Percentiles rank a stretch among this genome's conserved stretches.
phyloP scores from a whole-genome alignment of 2,113 vertebrate genomes.

The Thomomys bottae region DNA sequence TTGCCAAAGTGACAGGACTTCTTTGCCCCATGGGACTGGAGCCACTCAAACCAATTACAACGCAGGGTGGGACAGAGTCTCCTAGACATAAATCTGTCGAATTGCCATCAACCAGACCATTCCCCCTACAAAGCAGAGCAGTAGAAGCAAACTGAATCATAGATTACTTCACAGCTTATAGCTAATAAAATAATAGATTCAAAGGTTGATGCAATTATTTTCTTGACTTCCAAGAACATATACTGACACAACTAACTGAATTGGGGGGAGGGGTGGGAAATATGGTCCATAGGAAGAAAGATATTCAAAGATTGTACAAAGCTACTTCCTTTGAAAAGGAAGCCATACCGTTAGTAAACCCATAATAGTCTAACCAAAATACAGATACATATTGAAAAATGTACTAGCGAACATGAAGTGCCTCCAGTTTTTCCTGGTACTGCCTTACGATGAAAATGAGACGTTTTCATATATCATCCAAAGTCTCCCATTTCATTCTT shows the following conservation, averaged over 20 bases:
- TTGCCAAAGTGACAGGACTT: constrained; percentile 57
- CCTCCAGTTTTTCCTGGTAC: neutral
- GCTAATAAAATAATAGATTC: constrained; percentile 59
- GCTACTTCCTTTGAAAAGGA: neutral
- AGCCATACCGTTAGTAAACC: neutral
- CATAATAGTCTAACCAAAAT: neutral
- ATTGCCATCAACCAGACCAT: constrained; percentile 57
- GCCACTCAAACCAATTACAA: constrained; percentile 60
- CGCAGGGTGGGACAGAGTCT: constrained; percentile 49
- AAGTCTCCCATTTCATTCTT: neutral
- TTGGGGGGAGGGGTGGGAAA: neutral
- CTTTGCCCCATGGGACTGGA: constrained; percentile 34
- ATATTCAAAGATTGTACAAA: neutral
- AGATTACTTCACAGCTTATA: constrained; percentile 67
- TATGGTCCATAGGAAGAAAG: neutral
- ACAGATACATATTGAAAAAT: constrained; percentile 1
- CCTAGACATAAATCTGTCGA: constrained; percentile 58
- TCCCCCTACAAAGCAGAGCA: constrained; percentile 12
- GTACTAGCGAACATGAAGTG: constrained; percentile 16
- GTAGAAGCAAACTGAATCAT: constrained; percentile 60
- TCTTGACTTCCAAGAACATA: constrained; percentile 6
- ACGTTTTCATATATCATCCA: neutral
- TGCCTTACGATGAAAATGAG: constrained; percentile 21
- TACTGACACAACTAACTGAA: constrained; percentile 4
- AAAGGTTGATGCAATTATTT: constrained; percentile 59